Conservation (phyloP, 2,888 invertebrate species). For the Oconnorella tubifera region DNA sequence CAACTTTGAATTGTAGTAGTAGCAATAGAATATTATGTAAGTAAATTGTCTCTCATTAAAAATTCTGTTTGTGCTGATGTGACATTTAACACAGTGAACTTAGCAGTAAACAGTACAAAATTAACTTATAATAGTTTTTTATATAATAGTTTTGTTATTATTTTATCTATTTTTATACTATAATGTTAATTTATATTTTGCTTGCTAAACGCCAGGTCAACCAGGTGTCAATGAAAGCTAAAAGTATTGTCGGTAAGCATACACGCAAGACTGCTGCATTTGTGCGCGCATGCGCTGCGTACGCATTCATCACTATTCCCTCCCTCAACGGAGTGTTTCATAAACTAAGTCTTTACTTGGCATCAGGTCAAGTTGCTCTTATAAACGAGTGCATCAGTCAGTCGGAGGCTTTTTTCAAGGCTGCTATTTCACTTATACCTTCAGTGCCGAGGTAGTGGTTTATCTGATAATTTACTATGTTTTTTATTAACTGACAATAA, state of each 20-base stretch:
- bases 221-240: slow-evolving; percentile 65
- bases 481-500: background rate
- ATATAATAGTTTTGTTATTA: too few species aligned
- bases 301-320: slow-evolving; percentile 94
- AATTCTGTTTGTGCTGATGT: too few species aligned
- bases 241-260: slow-evolving; percentile 68
- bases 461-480: background rate
- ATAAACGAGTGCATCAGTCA: slow-evolving; percentile 86
- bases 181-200: too few species aligned
- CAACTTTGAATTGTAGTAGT: too few species aligned
- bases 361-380: slow-evolving; percentile 83
- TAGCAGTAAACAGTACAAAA: too few species aligned
- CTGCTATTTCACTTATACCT: slow-evolving; percentile 72
- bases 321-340: slow-evolving; percentile 75
- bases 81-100: too few species aligned
- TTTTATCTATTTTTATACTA: too few species aligned
- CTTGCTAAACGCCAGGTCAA: slow-evolving; percentile 64
- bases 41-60: too few species aligned
- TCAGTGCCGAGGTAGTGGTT: slow-evolving; percentile 70
- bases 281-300: slow-evolving; percentile 81
- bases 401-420: slow-evolving; percentile 93
- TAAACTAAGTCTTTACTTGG: slow-evolving; percentile 77
- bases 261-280: slow-evolving; percentile 66
- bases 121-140: too few species aligned
- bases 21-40: too few species aligned